Evolutionary conservation across 2,797 vertebrate genomes (phyloP).

Genomic region (Nannoperca australis): DNA sequence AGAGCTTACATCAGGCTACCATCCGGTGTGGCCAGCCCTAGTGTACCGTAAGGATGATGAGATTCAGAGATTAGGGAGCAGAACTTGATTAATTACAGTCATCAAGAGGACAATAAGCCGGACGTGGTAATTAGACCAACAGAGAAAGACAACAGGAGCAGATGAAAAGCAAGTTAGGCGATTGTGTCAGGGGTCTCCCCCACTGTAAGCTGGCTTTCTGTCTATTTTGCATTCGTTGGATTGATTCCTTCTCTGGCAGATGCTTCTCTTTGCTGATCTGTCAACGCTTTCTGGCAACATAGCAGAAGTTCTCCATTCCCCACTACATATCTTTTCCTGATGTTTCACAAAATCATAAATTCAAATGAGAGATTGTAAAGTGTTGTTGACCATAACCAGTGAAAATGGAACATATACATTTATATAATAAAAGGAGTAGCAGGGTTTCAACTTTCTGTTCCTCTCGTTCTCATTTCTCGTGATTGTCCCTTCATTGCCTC

Average conservation of each 20-base stretch:
- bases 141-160: slow-evolving; percentile 67
- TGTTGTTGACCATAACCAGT: background rate
- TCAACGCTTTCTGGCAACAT: slow-evolving; percentile 34
- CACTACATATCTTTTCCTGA: background rate
- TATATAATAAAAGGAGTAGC: background rate
- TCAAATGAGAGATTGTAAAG: background rate
- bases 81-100: slow-evolving; percentile 82
- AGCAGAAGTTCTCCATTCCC: slow-evolving; percentile 8
- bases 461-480: background rate
- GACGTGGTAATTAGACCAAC: slow-evolving; percentile 73
- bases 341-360: background rate
- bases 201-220: slow-evolving; percentile 70
- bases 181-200: slow-evolving; percentile 51
- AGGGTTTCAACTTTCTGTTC: background rate
- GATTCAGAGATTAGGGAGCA: slow-evolving; percentile 79
- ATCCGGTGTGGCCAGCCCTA: slow-evolving; percentile 66
- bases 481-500: background rate
- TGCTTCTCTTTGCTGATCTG: slow-evolving; percentile 66
- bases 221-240: slow-evolving; percentile 69
- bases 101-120: slow-evolving; percentile 79
- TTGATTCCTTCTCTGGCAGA: slow-evolving; percentile 63
- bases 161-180: slow-evolving; percentile 71
- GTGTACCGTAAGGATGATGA: slow-evolving; percentile 69
- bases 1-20: slow-evolving; percentile 76
- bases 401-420: background rate